These are phyloP conservation scores for Agriotes lineatus DNA, from an alignment of 2,888 invertebrate genomes.

Conservation along the genomic window DNA sequence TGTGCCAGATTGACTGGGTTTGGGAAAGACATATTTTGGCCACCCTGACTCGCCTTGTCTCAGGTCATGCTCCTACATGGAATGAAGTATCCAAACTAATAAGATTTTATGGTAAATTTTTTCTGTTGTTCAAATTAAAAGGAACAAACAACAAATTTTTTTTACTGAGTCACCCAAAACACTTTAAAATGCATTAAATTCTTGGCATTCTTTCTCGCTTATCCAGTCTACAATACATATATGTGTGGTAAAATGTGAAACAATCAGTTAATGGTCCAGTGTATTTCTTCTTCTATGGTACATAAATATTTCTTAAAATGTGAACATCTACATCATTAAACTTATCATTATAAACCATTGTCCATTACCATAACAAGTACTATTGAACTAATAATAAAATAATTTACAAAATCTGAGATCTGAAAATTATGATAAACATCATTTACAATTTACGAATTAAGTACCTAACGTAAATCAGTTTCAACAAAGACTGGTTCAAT, in stretches of 20 bases:
- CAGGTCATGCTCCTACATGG: too few species aligned
- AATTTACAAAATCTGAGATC: conserved; percentile 60
- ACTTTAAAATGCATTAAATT: too few species aligned
- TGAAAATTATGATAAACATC: conserved; percentile 50
- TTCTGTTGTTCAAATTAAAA: too few species aligned
- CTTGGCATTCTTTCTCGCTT: too few species aligned
- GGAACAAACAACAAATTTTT: too few species aligned
- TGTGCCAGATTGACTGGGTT: too few species aligned
- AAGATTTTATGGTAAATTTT: too few species aligned
- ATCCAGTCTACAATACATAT: too few species aligned
- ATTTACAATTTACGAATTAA: conserved; percentile 54
- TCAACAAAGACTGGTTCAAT: conserved; percentile 25
- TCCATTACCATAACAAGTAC: conserved; percentile 64
- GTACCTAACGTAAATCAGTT: conserved; percentile 58
- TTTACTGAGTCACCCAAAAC: too few species aligned
- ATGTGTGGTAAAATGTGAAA: not conserved
- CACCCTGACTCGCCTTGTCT: too few species aligned
- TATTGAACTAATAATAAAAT: conserved; percentile 58
- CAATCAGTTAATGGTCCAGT: conserved; percentile 40
- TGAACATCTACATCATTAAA: conserved; percentile 60
- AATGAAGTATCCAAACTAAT: too few species aligned
- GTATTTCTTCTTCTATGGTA: conserved; percentile 56
- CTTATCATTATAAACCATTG: conserved; percentile 62
- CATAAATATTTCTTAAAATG: conserved; percentile 61
- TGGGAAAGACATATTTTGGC: too few species aligned